A percentile compares a stretch with the other conserved stretches of the same genome.
Evolutionary conservation across 2,797 vertebrate genomes (phyloP).

Genomic region (Smutsia temminckii): DNA sequence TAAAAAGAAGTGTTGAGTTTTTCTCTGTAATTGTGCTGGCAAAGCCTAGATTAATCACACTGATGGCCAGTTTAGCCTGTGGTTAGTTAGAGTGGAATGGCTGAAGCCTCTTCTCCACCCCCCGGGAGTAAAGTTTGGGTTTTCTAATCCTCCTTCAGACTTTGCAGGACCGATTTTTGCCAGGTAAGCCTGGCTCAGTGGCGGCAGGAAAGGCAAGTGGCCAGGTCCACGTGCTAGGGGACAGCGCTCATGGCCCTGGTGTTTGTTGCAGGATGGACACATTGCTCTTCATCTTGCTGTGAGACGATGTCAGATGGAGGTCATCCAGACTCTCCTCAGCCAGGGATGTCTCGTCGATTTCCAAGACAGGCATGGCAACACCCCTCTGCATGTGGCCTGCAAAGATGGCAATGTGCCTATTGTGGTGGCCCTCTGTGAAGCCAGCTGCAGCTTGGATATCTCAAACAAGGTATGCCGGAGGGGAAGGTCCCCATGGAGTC

Average conservation of each 20-base stretch:
- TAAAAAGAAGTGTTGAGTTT: neutral
- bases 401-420: constrained; percentile 95
- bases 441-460: constrained; percentile 91
- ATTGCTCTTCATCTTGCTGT: constrained; percentile 96
- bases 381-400: constrained; percentile 95
- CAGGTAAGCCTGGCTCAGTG: neutral
- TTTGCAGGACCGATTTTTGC: neutral
- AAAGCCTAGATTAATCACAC: neutral
- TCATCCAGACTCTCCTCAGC: constrained; percentile 92
- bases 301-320: constrained; percentile 95
- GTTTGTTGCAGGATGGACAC: constrained; percentile 91
- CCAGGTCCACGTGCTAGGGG: neutral
- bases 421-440: constrained; percentile 90
- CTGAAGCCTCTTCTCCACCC: neutral
- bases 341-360: constrained; percentile 91
- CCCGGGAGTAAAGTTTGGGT: no score
- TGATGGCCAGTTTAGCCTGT: neutral
- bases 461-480: constrained; percentile 91
- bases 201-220: neutral
- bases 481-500: no score
- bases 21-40: neutral
- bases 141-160: neutral
- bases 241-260: neutral
- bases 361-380: constrained; percentile 97
- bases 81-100: neutral